Evolutionary conservation across 2,113 vertebrate species (phyloP).

Genomic region (Phylloscopus whistleri): DNA sequence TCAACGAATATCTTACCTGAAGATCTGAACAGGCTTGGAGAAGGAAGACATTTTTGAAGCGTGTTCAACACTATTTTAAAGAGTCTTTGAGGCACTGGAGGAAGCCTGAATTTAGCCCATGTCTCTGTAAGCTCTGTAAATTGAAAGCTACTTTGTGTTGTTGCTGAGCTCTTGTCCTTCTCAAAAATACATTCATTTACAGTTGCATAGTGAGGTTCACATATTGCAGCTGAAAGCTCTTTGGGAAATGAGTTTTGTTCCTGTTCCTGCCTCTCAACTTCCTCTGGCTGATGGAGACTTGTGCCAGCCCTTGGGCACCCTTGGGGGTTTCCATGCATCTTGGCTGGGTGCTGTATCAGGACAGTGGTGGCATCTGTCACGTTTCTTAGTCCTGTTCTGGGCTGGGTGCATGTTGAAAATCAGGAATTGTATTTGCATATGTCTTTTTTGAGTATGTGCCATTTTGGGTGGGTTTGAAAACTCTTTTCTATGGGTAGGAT

Average conservation of each 20-base stretch:
- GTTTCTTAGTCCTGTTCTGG: not conserved
- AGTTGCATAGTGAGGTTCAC: not conserved
- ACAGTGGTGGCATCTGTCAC: not conserved
- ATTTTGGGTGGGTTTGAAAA: not conserved
- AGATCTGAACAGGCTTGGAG: not conserved
- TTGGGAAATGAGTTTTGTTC: not conserved
- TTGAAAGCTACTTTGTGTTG: not conserved
- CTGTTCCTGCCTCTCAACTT: not conserved
- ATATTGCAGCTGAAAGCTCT: not conserved
- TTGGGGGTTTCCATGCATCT: not conserved
- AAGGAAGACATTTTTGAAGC: not conserved
- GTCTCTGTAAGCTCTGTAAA: not conserved
- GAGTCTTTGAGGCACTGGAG: not conserved
- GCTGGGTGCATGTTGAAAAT: not conserved
- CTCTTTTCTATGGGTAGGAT: rapidly evolving
- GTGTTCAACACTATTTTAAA: not conserved
- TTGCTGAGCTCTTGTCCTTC: not conserved
- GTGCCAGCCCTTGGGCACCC: not conserved
- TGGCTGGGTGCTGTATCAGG: not conserved
- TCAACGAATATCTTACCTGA: not conserved
- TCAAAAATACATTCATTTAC: not conserved
- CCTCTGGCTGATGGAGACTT: not conserved
- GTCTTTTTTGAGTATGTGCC: not conserved
- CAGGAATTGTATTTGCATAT: not conserved
- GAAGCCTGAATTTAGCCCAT: not conserved